Evolutionary conservation across 2,888 invertebrate genomes (phyloP).

Genomic region (Papilio demoleus): DNA sequence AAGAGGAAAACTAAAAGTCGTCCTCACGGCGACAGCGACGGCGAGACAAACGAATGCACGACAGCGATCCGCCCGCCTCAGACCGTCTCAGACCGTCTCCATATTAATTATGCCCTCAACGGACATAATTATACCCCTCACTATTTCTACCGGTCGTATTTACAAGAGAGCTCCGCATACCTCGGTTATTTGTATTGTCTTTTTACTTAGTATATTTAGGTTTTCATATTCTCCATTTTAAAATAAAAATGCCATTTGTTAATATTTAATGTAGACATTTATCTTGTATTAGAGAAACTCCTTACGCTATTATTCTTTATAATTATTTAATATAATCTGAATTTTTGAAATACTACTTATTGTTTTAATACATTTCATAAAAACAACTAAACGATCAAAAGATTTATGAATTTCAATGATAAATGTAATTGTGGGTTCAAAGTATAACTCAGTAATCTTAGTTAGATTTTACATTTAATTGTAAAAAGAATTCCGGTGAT

Average conservation of each 20-base stretch:
- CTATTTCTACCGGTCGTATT: slow-evolving; percentile 6
- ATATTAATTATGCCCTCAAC: slow-evolving; percentile 26
- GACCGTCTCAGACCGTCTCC: too few species aligned
- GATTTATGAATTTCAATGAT: too few species aligned
- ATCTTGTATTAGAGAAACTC: neutral
- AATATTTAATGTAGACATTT: neutral
- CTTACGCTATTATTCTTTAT: neutral
- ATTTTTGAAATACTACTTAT: too few species aligned
- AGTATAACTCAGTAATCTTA: too few species aligned
- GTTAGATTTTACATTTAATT: too few species aligned
- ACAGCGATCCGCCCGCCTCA: neutral
- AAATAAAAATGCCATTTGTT: neutral
- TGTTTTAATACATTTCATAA: too few species aligned
- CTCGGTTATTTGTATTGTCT: slow-evolving; percentile 14
- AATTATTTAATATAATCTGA: neutral
- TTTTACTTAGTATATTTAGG: neutral
- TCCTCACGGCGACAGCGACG: neutral
- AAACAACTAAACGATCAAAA: too few species aligned
- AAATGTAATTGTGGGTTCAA: too few species aligned
- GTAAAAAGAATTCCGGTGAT: too few species aligned
- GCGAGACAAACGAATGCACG: slow-evolving; percentile 10
- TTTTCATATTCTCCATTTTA: neutral
- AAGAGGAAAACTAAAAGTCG: slow-evolving; percentile 28
- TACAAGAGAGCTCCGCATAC: neutral
- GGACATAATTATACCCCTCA: slow-evolving; percentile 16